Base-by-base conservation (phyloP, 1,140 invertebrate genomes). In the Pararge aegeria region DNA sequence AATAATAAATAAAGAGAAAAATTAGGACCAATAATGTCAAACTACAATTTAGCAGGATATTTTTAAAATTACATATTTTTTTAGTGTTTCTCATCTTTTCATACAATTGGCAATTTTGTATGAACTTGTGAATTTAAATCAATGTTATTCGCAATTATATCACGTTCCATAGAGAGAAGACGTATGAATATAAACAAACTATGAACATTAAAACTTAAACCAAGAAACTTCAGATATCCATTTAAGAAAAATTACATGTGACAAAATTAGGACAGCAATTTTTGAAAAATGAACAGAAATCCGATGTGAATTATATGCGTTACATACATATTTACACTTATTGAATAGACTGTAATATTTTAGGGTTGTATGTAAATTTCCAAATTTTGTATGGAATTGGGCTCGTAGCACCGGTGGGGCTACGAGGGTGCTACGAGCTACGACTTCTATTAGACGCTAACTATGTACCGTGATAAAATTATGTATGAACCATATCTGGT, bases 351-450 rank as follows among this genome's bases (percentile, higher is more conserved):
- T 6, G 6, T 1, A 48, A 20, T 7, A 20, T 46, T 56, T 48
- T 56, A 15, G 13, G 19, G 4, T 13, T 53, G 15, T 63, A 68
- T 67, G 53, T 54, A 67, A 62, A 61, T 75, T 61, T 62, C 51
- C 62, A 68, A 63, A 66, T 16, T 55, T 51, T 62, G 61, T 68
- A 64, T 55, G 58, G 68, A 67, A 66, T 68, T 64, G 49, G 64
- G 44, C 42, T 76, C 78, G 78, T 80, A 80, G 78, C 75, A 70
- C 68, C 55, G 52, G 44, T 55, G 55, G 56, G 55, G 74, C 76
- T 79, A 79, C 76, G 76, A 76, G 61, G 53, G 44, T 50, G 66
- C 76, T 79, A 79, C 76, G 76, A 16, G 68, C 74, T 77, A 79
- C 76, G 76, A 66, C 58, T 64, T 40, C 27, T 38, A 51, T 53